Base-by-base conservation (phyloP, 92 coral and sea anemone species). In the Epizoanthus rinbou region DNA sequence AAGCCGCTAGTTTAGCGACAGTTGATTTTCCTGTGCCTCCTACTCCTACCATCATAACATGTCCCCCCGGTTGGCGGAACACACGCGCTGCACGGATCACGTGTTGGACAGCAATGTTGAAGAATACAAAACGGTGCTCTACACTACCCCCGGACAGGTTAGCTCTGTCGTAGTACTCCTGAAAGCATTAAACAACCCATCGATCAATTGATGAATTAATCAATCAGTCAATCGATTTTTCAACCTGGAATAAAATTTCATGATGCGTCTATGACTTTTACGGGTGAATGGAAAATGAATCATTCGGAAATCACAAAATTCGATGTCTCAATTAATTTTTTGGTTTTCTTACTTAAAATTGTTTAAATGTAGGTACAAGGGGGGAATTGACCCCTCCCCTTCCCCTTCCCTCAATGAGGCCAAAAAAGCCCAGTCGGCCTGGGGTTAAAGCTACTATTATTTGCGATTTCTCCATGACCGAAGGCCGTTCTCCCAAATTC, bases 11-110 rank as follows among this genome's bases (percentile, higher is more conserved):
- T 80, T 88, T 88, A 19, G 95, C 99, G 47, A 92, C 98, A 41
- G 95, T 92, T 69, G 91, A 85, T 65, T 96, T 96, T 24, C 99
- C 99, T 6, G 98, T 96, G 35, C 99, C 99, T 18, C 99, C 99
- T 45, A 96, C 87, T 21, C 99, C 99, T 53, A 96, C 92, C 93
- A 96, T 82, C 92, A 94, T 85, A 82, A 96, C 81, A 90, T 96
- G 99, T 52, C 93, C 92, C 52, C 95, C 92, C 33, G 97, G 97
- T 74, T 96, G 95, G 86, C 98, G 97, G 88, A 96, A 96, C 39
- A 96, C 99, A 41, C 99, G 98, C 14, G 98, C 98, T 23, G 99
- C 98, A 16, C 99, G 98, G n/a, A 95, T 88, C 80, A 96, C 86
- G 81, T 96, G 99, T 88, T 92, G 94, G 67, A 96, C 83, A 75